Conservation (phyloP, 2,797 vertebrate genomes). For the Dallia pectoralis region DNA sequence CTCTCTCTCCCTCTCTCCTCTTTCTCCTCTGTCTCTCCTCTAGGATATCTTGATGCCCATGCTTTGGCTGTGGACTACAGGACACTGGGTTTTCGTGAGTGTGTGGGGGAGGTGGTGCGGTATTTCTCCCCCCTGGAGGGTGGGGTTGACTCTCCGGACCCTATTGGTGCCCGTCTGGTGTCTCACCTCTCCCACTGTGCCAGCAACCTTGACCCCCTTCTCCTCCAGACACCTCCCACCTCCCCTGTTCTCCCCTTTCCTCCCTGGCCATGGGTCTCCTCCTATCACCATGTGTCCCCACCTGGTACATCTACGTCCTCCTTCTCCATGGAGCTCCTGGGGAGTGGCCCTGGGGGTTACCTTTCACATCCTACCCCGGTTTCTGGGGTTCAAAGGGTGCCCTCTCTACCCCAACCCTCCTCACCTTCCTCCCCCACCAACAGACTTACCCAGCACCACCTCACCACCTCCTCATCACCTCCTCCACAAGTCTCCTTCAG, state of each 20-base stretch:
- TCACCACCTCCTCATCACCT: conserved; percentile 52
- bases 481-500: conserved; percentile 74
- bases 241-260: conserved; percentile 75
- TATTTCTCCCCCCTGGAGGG: conserved; percentile 88
- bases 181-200: conserved; percentile 91
- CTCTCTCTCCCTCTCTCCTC: conserved; percentile 1
- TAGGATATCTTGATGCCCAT: conserved; percentile 90
- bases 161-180: conserved; percentile 87
- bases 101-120: conserved; percentile 90
- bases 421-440: conserved; percentile 54
- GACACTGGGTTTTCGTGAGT: conserved; percentile 91
- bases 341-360: conserved; percentile 60
- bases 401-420: conserved; percentile 55
- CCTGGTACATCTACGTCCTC: conserved; percentile 68
- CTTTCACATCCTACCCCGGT: conserved; percentile 74
- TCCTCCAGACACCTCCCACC: conserved; percentile 71
- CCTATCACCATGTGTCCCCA: conserved; percentile 70
- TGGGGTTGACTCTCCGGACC: conserved; percentile 81
- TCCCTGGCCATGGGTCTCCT: conserved; percentile 86
- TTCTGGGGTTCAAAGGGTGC: conserved; percentile 65
- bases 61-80: conserved; percentile 91
- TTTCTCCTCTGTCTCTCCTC: background rate
- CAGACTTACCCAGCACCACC: conserved; percentile 65
- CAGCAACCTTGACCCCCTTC: conserved; percentile 85
- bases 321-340: conserved; percentile 71